Conservation (phyloP, 2,888 invertebrate genomes). For the Dicyrtomina minuta region DNA sequence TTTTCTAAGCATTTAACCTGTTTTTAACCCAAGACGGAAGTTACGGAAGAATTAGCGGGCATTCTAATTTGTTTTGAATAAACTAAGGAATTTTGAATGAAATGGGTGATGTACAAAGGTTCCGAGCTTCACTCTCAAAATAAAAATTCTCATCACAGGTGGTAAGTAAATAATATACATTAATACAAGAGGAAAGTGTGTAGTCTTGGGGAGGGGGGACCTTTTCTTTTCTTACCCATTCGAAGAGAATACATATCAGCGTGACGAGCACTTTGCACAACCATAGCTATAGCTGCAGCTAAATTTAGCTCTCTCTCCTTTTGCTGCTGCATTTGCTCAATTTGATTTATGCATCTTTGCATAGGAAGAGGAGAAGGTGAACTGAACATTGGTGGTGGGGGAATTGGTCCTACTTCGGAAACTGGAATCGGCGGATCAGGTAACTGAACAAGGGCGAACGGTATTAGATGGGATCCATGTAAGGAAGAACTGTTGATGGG, state of each 20-base stretch:
- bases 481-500: slow-evolving; percentile 1
- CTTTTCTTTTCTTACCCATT: too few species aligned
- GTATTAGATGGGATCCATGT: slow-evolving; percentile 11
- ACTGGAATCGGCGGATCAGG: slow-evolving; percentile 90
- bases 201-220: too few species aligned
- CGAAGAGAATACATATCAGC: slow-evolving; percentile 44
- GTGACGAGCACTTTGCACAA: slow-evolving; percentile 52
- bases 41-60: too few species aligned
- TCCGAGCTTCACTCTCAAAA: too few species aligned
- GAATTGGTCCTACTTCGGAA: slow-evolving; percentile 89
- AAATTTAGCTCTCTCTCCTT: slow-evolving; percentile 53
- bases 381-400: slow-evolving; percentile 94
- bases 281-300: slow-evolving; percentile 53
- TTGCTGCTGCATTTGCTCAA: slow-evolving; percentile 46
- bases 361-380: slow-evolving; percentile 59
- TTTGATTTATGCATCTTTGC: slow-evolving; percentile 57
- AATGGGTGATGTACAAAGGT: too few species aligned
- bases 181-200: too few species aligned
- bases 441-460: slow-evolving; percentile 77
- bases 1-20: too few species aligned
- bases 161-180: too few species aligned
- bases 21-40: too few species aligned
- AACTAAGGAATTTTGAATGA: too few species aligned
- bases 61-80: too few species aligned
- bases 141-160: too few species aligned